Base-by-base conservation (phyloP, 2,113 vertebrate species). In the Phycodurus eques region DNA sequence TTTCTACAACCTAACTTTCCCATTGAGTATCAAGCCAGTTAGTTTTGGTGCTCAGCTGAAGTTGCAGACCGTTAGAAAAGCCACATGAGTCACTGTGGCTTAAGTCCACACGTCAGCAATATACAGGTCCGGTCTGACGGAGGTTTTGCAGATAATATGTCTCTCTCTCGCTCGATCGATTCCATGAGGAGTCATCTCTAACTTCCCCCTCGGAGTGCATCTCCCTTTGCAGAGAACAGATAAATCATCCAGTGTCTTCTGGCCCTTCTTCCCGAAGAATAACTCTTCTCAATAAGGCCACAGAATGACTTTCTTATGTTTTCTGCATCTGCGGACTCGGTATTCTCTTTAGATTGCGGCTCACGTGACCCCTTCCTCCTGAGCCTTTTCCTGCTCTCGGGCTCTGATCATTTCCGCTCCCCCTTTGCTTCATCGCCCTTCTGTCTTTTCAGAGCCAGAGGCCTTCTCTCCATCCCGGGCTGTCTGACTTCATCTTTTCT, bases 401-500 rank as follows among this genome's bases (percentile, higher is more conserved):
- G 62, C 77, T 83, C 65, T 66, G 71, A 59, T 77, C 67, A 66
- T 82, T 57, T 65, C 75, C 57, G 7, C 72, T 59, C 46, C 46
- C 72, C 70, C 72, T 72, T 76, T 44, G 64, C 80, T 80, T 80
- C 77, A 78, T 85, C 81, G 72, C 67, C 74, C 72, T 59, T 73
- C 67, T 72, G 75, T 79, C 70, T 74, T 75, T 78, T 77, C 67
- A 59, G 61, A 68, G 73, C 87, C 79, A 78, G 66, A 74, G 76
- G 85, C 73, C 54, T 15, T 75, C 65, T 82, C 78, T 86, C 83
- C 68, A 77, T 87, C 75, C 63, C 33, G 8, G 57, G 70, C 81
- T 82, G 85, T 86, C 83, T 80, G 73, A 76, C 80, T 77, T 85
- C 84, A 82, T 87, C 80, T 77, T 73, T 81, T 66, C 80, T 83